These are phyloP conservation scores for Drosophila merina DNA, from an alignment of 2,888 invertebrate species.

Conservation along the genomic window DNA sequence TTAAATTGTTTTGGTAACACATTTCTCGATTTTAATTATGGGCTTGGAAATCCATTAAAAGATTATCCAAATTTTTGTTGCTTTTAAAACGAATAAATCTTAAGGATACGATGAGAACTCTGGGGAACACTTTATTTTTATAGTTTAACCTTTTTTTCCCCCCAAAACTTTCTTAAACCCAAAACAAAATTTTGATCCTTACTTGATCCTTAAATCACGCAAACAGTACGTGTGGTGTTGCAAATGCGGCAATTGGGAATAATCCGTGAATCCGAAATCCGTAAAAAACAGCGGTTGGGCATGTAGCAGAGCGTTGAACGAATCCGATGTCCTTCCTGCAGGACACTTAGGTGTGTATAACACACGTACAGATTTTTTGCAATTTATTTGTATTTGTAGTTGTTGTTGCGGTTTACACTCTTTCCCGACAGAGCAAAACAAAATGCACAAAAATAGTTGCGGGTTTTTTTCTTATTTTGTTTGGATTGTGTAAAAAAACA, in stretches of 20 bases:
- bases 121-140: not conserved
- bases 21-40: constrained; percentile 21
- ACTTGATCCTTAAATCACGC: constrained; percentile 52
- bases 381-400: constrained; percentile 21
- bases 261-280: constrained; percentile 44
- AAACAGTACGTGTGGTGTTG: constrained; percentile 8
- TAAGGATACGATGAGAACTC: too few relatives aligned
- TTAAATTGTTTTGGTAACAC: constrained; percentile 38
- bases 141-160: not conserved
- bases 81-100: not conserved
- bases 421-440: constrained; percentile 27
- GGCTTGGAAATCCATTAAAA: constrained; percentile 10
- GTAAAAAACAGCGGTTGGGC: constrained; percentile 25
- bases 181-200: constrained; percentile 33
- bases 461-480: constrained; percentile 1
- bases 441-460: constrained; percentile 31
- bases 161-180: not conserved
- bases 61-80: not conserved
- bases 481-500: constrained; percentile 14
- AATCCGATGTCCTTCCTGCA: constrained; percentile 56
- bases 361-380: constrained; percentile 50
- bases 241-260: constrained; percentile 53
- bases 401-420: constrained; percentile 20
- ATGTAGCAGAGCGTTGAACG: constrained; percentile 27
- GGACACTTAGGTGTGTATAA: constrained; percentile 69